Base-by-base conservation (phyloP, 1,140 invertebrate genomes). In the Pseudomyrmex dendroicus region DNA sequence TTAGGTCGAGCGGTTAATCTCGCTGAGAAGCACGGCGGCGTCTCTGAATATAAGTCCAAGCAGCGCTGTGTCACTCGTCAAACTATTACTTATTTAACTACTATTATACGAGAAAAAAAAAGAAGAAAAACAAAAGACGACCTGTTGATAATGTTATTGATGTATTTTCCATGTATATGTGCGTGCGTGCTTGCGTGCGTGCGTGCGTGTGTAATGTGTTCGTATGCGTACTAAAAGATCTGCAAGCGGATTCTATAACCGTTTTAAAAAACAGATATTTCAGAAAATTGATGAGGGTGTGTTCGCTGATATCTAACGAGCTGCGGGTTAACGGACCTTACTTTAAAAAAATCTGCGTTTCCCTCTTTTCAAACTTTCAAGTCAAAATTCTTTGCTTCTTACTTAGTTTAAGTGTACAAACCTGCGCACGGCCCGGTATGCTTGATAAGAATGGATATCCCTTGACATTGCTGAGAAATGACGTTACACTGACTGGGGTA, bases 401-500 rank as follows among this genome's bases (percentile, higher is more conserved):
- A 57, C 17, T 17, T 17, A n/a, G 12, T 82, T 74, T 35, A 68
- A 76, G 44, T 54, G 70, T 68, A 82, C 63, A 83, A 93, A 97
- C 96, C 96, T 89, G 95, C 94, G 92, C 97, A 98, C 52, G 95
- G 95, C 17, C 97, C 97, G 73, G 95, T 95, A 91, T 97, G 96
- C 84, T 96, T 96, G 62, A 97, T 93, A 35, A 96, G 95, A 17
- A 97, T 95, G 44, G 95, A 94, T 83, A 96, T 95, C 1, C 96
- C 96, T 86, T 96, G 95, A 92, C 97, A 98, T 90, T 97, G 97
- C 57, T 96, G 96, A 84, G 96, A 95, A 88, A 97, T 95, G 67
- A 98, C 95, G 74, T 97, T 96, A 93, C 98, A 98, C 82, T 96
- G 95, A 78, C 96, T 97, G 13, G 96, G 95, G 95, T 98, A 98